phyloP scores from a whole-genome alignment of 2,797 vertebrate species.

The Prunella strophiata region DNA sequence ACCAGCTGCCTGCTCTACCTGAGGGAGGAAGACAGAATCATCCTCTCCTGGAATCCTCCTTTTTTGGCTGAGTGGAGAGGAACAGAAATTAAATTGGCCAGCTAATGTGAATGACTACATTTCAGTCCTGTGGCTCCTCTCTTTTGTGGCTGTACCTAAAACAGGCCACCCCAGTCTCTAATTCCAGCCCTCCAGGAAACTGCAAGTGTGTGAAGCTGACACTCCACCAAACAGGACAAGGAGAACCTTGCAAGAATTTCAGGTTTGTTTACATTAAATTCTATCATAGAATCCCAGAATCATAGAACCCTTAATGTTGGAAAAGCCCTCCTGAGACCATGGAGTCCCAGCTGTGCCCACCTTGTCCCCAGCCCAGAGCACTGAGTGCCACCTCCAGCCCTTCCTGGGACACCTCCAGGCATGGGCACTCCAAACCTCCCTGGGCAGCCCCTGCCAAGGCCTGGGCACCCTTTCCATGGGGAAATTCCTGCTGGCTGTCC shows the following conservation, averaged over 20 bases:
- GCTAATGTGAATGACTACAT: background rate
- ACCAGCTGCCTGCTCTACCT: background rate
- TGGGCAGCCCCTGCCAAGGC: background rate
- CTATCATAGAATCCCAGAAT: background rate
- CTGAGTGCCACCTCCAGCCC: background rate
- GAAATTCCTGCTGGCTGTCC: background rate
- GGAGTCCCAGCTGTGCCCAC: background rate
- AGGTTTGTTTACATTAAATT: background rate
- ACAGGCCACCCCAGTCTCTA: background rate
- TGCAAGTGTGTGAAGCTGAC: background rate
- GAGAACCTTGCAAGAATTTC: background rate
- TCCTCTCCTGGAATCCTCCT: background rate
- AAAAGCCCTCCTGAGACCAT: accelerated
- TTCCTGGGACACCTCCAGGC: background rate
- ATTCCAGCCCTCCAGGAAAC: background rate
- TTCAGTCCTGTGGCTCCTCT: background rate
- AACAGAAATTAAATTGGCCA: background rate
- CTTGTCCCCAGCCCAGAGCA: background rate
- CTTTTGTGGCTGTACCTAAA: background rate
- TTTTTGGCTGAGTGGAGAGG: background rate
- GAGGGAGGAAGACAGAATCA: background rate
- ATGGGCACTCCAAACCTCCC: background rate
- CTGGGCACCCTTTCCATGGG: background rate
- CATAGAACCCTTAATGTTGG: accelerated
- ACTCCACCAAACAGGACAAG: background rate